These are phyloP conservation scores for Arothron firmamentum DNA, from an alignment of 2,113 vertebrate species.

Conservation along the genomic window DNA sequence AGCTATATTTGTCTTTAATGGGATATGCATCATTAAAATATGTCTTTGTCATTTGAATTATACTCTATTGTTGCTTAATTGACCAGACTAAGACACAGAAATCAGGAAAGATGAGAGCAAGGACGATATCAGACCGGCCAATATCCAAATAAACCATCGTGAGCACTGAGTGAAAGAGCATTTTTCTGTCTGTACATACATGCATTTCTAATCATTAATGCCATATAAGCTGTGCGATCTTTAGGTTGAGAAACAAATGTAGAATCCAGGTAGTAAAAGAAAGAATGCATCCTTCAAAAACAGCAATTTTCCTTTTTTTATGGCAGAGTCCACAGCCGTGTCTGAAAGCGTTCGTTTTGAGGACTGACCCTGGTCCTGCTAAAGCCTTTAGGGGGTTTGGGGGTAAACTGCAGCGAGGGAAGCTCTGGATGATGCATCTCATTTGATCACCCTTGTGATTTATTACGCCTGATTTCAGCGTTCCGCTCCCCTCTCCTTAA, in stretches of 20 bases:
- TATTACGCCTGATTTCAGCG: conserved; percentile 47
- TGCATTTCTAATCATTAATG: no score
- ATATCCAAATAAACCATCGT: background rate
- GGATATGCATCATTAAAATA: conserved; percentile 60
- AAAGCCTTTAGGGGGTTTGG: background rate
- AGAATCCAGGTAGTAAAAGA: conserved; percentile 12
- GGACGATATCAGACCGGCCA: conserved; percentile 4
- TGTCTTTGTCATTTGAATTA: conserved; percentile 45
- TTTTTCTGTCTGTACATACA: background rate
- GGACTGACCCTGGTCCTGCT: conserved; percentile 54
- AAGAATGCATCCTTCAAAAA: conserved; percentile 14
- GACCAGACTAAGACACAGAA: conserved; percentile 32
- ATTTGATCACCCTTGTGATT: conserved; percentile 53
- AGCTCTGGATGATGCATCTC: conserved; percentile 56
- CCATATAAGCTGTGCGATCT: background rate
- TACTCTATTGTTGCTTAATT: conserved; percentile 51
- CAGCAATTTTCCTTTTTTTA: conserved; percentile 33
- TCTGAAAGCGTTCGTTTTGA: conserved; percentile 48
- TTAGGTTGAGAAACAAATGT: background rate
- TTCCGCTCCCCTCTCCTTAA: conserved; percentile 35
- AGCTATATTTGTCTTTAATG: conserved; percentile 62
- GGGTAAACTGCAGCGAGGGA: conserved; percentile 32
- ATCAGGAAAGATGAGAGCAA: conserved; percentile 3
- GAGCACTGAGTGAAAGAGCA: background rate
- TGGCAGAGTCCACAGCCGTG: conserved; percentile 38